These are phyloP conservation scores for Uria aalge DNA, from an alignment of 2,113 vertebrate genomes.

Conservation along the genomic window DNA sequence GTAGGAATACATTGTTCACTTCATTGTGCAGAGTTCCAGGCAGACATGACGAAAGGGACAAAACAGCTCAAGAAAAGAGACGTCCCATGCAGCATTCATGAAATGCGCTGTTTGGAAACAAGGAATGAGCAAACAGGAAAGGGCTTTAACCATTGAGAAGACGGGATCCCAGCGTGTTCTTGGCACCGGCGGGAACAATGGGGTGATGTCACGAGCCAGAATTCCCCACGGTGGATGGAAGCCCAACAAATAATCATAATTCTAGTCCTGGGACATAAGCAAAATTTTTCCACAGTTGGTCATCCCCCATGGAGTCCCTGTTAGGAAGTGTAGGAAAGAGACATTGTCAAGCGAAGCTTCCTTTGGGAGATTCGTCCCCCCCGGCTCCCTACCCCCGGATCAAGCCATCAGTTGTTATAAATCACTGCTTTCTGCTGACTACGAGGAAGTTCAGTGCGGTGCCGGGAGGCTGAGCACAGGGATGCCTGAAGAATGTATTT, in stretches of 20 bases:
- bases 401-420: not conserved
- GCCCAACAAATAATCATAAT: not conserved
- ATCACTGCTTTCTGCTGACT: conserved; percentile 3
- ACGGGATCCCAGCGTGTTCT: not conserved
- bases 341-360: conserved; percentile 36
- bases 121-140: conserved; percentile 34
- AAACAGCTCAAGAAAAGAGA: conserved; percentile 14
- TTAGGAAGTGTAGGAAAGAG: conserved; percentile 32
- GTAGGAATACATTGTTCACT: not conserved
- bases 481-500: not conserved
- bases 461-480: not conserved
- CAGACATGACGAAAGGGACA: conserved; percentile 52
- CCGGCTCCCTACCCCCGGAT: not conserved
- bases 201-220: conserved; percentile 46
- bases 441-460: not conserved
- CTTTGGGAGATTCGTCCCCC: not conserved
- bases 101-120: not conserved
- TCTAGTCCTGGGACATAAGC: not conserved
- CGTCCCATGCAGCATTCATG: not conserved
- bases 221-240: conserved; percentile 7
- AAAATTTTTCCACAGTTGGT: conserved; percentile 24
- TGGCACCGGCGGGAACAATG: conserved; percentile 22
- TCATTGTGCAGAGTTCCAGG: conserved; percentile 41
- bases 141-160: not conserved
- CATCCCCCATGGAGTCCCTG: not conserved